Percentiles rank a stretch among this genome's conserved stretches.
These are phyloP conservation scores for Phaetusa simplex DNA, from an alignment of 2,113 vertebrate genomes.

Conservation along the genomic window DNA sequence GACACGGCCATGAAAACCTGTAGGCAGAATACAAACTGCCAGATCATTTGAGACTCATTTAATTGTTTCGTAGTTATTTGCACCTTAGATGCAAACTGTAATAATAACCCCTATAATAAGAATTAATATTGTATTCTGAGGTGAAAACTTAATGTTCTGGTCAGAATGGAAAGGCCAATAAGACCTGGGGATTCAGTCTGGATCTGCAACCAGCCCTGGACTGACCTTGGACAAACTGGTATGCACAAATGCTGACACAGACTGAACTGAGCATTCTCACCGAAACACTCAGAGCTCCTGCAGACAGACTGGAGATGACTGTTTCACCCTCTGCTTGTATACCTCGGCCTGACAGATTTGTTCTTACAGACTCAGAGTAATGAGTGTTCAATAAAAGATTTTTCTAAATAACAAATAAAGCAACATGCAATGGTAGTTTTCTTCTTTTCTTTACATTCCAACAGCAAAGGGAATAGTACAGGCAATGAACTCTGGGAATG, in stretches of 20 bases:
- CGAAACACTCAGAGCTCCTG: background rate
- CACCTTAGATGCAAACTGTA: background rate
- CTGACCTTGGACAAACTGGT: background rate
- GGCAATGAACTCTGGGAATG: background rate
- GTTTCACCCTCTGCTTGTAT: background rate
- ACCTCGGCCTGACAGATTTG: background rate
- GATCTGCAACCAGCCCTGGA: background rate
- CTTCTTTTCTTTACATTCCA: background rate
- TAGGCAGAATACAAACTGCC: background rate
- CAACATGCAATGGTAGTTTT: background rate
- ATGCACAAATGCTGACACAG: background rate
- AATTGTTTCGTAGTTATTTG: background rate
- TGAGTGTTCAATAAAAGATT: background rate
- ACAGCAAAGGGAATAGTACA: background rate
- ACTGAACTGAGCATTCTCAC: background rate
- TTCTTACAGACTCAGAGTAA: background rate
- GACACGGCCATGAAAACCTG: background rate
- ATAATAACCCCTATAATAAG: background rate
- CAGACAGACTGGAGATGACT: background rate
- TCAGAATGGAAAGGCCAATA: background rate
- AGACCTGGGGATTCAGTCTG: background rate
- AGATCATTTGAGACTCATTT: background rate
- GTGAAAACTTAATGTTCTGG: background rate
- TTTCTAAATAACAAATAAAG: constrained; percentile 7
- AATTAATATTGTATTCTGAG: background rate